Base-by-base conservation (phyloP, 2,888 invertebrate genomes). In the Tipula unca region DNA sequence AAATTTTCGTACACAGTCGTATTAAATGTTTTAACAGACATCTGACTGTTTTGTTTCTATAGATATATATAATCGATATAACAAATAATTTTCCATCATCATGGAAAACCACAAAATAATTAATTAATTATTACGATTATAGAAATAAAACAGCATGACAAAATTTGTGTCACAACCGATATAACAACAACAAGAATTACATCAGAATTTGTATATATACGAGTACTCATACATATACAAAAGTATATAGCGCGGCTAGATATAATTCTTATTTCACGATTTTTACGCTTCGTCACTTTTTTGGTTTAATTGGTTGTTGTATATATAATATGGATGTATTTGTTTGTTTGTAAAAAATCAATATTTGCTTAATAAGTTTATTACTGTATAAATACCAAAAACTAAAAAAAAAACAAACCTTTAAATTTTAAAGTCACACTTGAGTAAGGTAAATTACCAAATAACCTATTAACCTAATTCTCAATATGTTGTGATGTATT, bases 91-190 rank as follows among this genome's bases (percentile, higher is more conserved):
- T 25, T 69, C 25, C 48, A 48, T 69, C 10, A 25, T 48, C 69
- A 69, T 69, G 69, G 69, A 69, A 69, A 69, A 69, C 69, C 69
- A 69, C 69, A 69, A 69, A 69, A 69, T 69, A 69, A 25, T 69
- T 69, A 69, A 69, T 69, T 69, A 69, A 25, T 69, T 69, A 25
- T 69, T 69, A 69, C 8, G 1, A 69, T 25, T 69, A 69, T 69
- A 25, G 25, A 69, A 10, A 69, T 69, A 69, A 10, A 20, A 25
- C 69, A 69, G 69, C 69, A 69, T 69, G 69, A 69, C n/a, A 69
- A 6, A 25, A 69, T 69, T 69, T 69, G 69, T 69, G 69, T 69
- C 69, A 69, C 25, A 69, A 69, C 25, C 69, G 69, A 69, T 69
- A 69, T 69, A 25, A 69, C 69, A 69, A 25, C 69, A 69, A 69